phyloP scores from a whole-genome alignment of 1,140 invertebrate genomes.

The Drosophila pseudoobscura region DNA sequence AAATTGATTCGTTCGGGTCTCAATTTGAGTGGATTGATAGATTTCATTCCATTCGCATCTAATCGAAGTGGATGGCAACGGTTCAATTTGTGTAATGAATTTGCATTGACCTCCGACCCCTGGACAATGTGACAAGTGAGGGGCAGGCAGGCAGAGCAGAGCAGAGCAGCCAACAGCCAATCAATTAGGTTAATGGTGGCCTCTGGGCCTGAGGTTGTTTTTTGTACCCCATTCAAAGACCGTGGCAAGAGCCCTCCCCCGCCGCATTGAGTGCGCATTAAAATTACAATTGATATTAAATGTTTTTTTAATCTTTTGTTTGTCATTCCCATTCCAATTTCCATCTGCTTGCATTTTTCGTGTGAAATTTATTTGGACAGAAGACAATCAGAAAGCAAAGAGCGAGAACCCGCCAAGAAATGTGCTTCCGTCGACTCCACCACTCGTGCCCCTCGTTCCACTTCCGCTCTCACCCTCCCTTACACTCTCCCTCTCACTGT shows the following conservation, averaged over 20 bases:
- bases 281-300: constrained; percentile 40
- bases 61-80: constrained; percentile 20
- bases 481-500: constrained; percentile 2
- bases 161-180: constrained; percentile 13
- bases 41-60: constrained; percentile 8
- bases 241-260: too few species aligned
- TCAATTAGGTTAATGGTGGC: constrained; percentile 66
- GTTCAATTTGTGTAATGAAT: constrained; percentile 71
- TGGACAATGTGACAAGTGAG: constrained; percentile 35
- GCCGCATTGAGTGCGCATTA: constrained; percentile 25
- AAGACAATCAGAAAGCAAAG: constrained; percentile 17
- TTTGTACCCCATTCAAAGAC: background rate
- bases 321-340: background rate
- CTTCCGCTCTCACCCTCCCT: background rate
- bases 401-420: constrained; percentile 8
- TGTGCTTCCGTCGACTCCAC: constrained; percentile 37
- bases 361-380: constrained; percentile 41
- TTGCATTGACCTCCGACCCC: constrained; percentile 46
- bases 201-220: constrained; percentile 3
- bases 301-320: constrained; percentile 12
- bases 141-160: background rate
- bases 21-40: too few species aligned
- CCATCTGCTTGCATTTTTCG: constrained; percentile 14
- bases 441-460: background rate
- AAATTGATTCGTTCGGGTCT: constrained; percentile 2